These are phyloP conservation scores for Anadara kagoshimensis DNA, from an alignment of 1,140 invertebrate genomes.

Conservation along the genomic window DNA sequence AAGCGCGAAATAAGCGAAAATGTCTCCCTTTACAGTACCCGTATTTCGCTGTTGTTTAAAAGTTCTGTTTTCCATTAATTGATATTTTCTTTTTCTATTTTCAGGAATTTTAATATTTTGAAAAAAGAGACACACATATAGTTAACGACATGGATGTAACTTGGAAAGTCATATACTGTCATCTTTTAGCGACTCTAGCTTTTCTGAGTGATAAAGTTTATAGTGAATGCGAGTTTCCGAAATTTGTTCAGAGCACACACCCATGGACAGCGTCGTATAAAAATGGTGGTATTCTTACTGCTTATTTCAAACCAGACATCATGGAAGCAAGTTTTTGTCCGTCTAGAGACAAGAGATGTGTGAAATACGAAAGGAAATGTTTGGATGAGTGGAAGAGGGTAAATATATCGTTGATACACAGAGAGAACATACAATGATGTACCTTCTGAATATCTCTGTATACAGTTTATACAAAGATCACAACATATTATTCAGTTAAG, in stretches of 20 bases:
- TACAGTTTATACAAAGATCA: conserved; percentile 56
- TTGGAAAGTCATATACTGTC: too few species aligned
- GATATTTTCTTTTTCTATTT: too few species aligned
- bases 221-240: conserved; percentile 37
- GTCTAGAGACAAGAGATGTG: neutral
- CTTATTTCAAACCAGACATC: conserved; percentile 47
- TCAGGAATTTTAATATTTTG: too few species aligned
- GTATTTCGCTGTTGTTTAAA: too few species aligned
- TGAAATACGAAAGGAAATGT: conserved; percentile 25
- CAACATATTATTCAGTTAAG: conserved; percentile 54
- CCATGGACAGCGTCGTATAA: conserved; percentile 34
- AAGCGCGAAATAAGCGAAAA: too few species aligned
- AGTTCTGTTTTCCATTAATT: too few species aligned
- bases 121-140: too few species aligned
- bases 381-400: conserved; percentile 25
- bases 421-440: conserved; percentile 16
- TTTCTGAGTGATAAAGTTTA: too few species aligned
- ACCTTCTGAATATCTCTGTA: conserved; percentile 39
- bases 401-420: conserved; percentile 51
- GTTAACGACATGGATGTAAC: too few species aligned
- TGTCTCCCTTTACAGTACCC: too few species aligned
- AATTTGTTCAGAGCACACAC: conserved; percentile 38
- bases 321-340: conserved; percentile 25
- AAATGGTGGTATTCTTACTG: conserved; percentile 27
- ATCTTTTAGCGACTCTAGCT: too few species aligned